Evolutionary conservation across 2,888 invertebrate species (phyloP).

Genomic region (Troglohyphantes excavatus): DNA sequence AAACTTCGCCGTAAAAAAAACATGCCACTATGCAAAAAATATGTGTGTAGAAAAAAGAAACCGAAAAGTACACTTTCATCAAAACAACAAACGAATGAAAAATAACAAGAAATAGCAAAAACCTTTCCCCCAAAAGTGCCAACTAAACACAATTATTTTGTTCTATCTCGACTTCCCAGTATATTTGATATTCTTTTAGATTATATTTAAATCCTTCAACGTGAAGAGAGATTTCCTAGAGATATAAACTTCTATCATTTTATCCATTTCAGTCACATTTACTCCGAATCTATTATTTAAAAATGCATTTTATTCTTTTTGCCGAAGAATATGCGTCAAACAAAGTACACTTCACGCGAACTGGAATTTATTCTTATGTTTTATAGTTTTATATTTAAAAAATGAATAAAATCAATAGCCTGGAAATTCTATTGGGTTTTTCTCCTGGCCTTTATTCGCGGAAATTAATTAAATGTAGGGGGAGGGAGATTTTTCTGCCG

Average conservation of each 20-base stretch:
- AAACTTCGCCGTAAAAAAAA: too few species aligned
- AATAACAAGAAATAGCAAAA: conserved; percentile 13
- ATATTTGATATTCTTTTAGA: conserved; percentile 44
- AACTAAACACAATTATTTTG: conserved; percentile 58
- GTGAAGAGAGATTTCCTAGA: conserved; percentile 23
- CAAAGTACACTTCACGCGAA: conserved; percentile 13
- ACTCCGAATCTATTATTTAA: conserved; percentile 26
- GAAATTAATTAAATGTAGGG: conserved; percentile 56
- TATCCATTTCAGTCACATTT: conserved; percentile 42
- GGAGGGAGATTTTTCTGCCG: conserved; percentile 37
- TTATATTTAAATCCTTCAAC: conserved; percentile 41
- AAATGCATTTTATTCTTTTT: background rate
- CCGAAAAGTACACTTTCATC: conserved; percentile 11
- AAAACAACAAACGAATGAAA: conserved; percentile 7
- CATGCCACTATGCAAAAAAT: conserved; percentile 18
- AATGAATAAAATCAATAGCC: conserved; percentile 39
- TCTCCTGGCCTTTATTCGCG: background rate
- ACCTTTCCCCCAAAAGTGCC: conserved; percentile 32
- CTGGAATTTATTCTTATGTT: conserved; percentile 34
- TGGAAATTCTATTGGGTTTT: conserved; percentile 17
- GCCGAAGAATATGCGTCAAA: conserved; percentile 28
- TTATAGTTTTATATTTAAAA: background rate
- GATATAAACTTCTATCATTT: conserved; percentile 31
- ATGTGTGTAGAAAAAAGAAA: conserved; percentile 11
- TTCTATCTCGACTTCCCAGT: conserved; percentile 18